Base-by-base conservation (phyloP, 1,140 invertebrate genomes). In the Lethrus apterus region DNA sequence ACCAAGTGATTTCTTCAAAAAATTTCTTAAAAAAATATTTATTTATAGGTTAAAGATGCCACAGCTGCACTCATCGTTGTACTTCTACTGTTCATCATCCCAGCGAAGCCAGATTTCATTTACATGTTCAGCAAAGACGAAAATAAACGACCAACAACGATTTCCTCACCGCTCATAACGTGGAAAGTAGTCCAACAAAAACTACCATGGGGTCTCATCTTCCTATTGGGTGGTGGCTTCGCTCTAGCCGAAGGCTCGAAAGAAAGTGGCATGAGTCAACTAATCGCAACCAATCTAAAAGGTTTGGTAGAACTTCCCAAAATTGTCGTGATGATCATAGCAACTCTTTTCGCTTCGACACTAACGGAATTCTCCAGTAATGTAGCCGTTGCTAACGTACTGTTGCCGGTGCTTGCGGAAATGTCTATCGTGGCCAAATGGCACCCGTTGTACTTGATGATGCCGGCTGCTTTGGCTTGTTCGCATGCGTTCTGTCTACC, bases 381-480 rank as follows among this genome's bases (percentile, higher is more conserved):
- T 62, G 81, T 88, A 0, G 88, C 87, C 14, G 82, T 88, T 14
- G 86, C 86, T n/a, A 89, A 89, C 57, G 81, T 89, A 8, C 75
- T 91, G 29, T 62, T 91, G 35, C 89, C 89, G 2, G 83, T 91
- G 2, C 62, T 89, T 19, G 80, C 81, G 20, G 80, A 89, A 63
- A 80, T 90, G 77, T 57, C 59, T 7, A 42, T 55, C 44, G 46
- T 55, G 10, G 62, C 59, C 15, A 57, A 76, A 51, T 71, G 83
- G 24, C 85, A 95, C 73, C 93, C 93, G 0, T 61, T 94, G 41
- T 90, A 86, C 65, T 72, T 93, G 57, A 90, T 93, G 77, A 67
- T 95, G 46, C 91, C 93, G 0, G 81, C 87, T 0, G 78, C 88
- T 0, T 64, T 86, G 32, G 79, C 77, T 4, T 88, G 84, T 62